Base-by-base conservation (phyloP, 2,797 vertebrate species). In the Crenuchus spilurus region DNA sequence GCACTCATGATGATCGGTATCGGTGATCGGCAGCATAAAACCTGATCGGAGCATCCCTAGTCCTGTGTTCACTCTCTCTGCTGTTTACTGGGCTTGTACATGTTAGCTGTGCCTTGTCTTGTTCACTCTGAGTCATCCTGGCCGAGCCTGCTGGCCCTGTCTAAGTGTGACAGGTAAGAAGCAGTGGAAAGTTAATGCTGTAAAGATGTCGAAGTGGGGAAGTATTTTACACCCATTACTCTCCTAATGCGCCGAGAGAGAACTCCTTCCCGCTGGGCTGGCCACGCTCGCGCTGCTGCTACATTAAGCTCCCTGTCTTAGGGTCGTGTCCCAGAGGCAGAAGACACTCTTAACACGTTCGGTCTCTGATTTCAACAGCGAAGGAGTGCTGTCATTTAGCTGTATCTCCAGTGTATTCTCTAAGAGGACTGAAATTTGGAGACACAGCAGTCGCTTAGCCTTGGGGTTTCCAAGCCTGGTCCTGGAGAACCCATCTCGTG, bases 101-200 rank as follows among this genome's bases (percentile, higher is more conserved):
- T 26, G 10, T 63, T 46, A 54, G 30, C 49, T 4, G 67, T 72
- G 72, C 39, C 69, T 78, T 69, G 67, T 76, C 72, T 72, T 48
- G 33, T 62, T 41, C 44, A 18, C 70, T 51, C 28, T 33, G 26
- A 74, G 44, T 70, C 52, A 69, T 76, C 33, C 69, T 66, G 58
- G 80, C 72, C 42, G 20, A 66, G 68, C 75, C 63, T 74, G 46
- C 65, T 78, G 74, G 57, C 69, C 62, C 70, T 77, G 71, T 73
- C 72, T 72, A 41, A 61, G 60, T 79, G 64, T 39, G 70, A 68
- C 62, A 74, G 67, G 76, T 68, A 68, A 64, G 70, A 60, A 51
- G 54, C 68, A 76, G 35, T 24, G 41, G 35, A 68, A 74, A 68
- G 67, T 73, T 73, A 69, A 57, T 76, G 70, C 70, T 74, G 48